A percentile compares a stretch with the other conserved stretches of the same genome.
Conservation (phyloP, 2,888 invertebrate genomes). For the Caenorhabditis sp. region DNA sequence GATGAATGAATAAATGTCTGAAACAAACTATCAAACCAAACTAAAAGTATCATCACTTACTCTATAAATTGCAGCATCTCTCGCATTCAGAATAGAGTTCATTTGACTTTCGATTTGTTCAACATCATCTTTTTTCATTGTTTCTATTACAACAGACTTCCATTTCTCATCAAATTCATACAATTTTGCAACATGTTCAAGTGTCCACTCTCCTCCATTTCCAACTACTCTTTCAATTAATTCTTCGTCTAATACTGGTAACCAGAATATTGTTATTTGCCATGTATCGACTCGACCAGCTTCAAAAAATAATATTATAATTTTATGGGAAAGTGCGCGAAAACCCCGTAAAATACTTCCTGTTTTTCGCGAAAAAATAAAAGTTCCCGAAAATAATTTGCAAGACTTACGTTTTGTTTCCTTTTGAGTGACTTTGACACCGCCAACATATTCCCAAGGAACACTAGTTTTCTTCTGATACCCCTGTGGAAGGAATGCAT, state of each 20-base stretch:
- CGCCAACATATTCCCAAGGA: slow-evolving; percentile 46
- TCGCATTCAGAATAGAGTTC: slow-evolving; percentile 27
- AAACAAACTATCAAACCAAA: too few relatives aligned
- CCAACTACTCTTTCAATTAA: slow-evolving; percentile 25
- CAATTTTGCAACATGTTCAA: slow-evolving; percentile 26
- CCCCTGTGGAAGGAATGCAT: slow-evolving; percentile 45
- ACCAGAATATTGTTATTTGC: slow-evolving; percentile 37
- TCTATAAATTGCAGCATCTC: slow-evolving; percentile 29
- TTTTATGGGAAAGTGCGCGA: background rate
- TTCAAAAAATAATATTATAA: background rate
- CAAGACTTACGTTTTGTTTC: slow-evolving; percentile 29
- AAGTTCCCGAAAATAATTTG: too few relatives aligned
- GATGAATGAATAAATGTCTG: slow-evolving; percentile 32
- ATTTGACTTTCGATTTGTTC: slow-evolving; percentile 26
- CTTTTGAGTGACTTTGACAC: slow-evolving; percentile 27
- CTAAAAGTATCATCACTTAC: slow-evolving; percentile 3
- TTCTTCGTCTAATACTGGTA: slow-evolving; percentile 21
- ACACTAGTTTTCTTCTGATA: slow-evolving; percentile 46
- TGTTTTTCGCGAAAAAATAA: background rate
- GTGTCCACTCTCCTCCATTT: slow-evolving; percentile 31
- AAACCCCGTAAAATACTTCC: background rate
- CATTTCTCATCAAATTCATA: slow-evolving; percentile 32
- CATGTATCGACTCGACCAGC: slow-evolving; percentile 29
- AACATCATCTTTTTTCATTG: slow-evolving; percentile 14
- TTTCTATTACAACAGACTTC: slow-evolving; percentile 28